Conservation (phyloP, 2,113 vertebrate genomes). For the Uria aalge region DNA sequence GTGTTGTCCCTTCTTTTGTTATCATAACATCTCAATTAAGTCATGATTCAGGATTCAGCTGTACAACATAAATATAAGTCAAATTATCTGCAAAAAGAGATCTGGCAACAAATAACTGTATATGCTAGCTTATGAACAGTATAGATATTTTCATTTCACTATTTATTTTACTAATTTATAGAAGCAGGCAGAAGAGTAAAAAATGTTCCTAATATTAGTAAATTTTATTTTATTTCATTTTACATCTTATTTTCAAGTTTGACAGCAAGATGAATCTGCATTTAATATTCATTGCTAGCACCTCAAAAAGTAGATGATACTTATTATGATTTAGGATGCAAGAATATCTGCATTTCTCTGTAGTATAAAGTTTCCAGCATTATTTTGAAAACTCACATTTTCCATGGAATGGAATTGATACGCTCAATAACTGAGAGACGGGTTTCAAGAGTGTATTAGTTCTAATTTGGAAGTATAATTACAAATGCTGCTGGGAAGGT, state of each 20-base stretch:
- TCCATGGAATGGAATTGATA: neutral
- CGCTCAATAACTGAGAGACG: neutral
- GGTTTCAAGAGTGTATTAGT: slow-evolving; percentile 8
- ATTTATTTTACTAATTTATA: neutral
- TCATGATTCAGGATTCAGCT: neutral
- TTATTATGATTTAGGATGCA: neutral
- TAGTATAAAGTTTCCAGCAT: neutral
- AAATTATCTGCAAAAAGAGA: neutral
- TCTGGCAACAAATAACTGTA: neutral
- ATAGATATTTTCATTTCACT: neutral
- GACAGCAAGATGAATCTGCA: neutral
- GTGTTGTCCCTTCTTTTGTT: neutral
- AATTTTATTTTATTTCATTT: neutral
- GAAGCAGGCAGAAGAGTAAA: neutral
- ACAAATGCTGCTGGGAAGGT: slow-evolving; percentile 44
- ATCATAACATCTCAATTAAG: neutral
- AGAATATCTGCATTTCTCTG: neutral
- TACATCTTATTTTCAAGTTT: neutral
- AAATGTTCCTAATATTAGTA: neutral
- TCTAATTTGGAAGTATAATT: slow-evolving; percentile 65
- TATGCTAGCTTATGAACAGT: neutral
- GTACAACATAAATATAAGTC: neutral
- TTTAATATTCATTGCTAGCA: neutral
- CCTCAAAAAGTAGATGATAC: neutral
- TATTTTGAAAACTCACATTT: neutral